A percentile compares a stretch with the other conserved stretches of the same genome.
phyloP scores from a whole-genome alignment of 2,797 vertebrate genomes.

The Rhinophrynus dorsalis region DNA sequence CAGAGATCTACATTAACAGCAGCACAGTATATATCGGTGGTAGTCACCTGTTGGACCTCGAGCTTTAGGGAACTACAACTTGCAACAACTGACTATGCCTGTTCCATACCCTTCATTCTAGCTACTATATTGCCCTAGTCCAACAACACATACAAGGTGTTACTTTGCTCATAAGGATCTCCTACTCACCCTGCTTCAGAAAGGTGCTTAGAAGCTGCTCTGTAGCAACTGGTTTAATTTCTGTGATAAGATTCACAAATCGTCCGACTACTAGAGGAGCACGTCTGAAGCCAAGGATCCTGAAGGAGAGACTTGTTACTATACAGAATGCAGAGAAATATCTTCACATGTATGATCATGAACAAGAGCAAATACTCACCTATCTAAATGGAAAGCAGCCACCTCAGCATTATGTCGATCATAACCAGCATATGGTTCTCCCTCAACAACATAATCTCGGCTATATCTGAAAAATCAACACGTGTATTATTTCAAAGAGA shows the following conservation, averaged over 20 bases:
- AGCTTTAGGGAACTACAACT: too few species aligned
- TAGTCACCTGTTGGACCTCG: too few species aligned
- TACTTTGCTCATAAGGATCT: too few species aligned
- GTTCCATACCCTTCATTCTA: too few species aligned
- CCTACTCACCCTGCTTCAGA: constrained; percentile 82
- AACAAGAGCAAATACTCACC: constrained; percentile 76
- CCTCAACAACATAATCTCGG: constrained; percentile 90
- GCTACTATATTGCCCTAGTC: background rate
- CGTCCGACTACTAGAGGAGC: constrained; percentile 93
- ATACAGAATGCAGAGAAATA: background rate
- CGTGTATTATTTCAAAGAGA: background rate
- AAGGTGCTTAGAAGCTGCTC: constrained; percentile 95
- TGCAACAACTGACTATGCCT: too few species aligned
- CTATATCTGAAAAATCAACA: constrained; percentile 75
- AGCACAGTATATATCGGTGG: too few species aligned
- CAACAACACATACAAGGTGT: background rate
- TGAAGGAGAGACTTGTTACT: constrained; percentile 53
- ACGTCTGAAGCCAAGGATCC: constrained; percentile 93
- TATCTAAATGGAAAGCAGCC: constrained; percentile 95
- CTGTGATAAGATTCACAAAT: constrained; percentile 87
- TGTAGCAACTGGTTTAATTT: constrained; percentile 93
- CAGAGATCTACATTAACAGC: too few species aligned
- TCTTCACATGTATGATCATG: too few species aligned
- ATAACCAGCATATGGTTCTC: constrained; percentile 94
- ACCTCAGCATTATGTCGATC: constrained; percentile 97